Evolutionary conservation across 2,113 vertebrate genomes (phyloP).

Genomic region (Ophthalmolycus amberensis): DNA sequence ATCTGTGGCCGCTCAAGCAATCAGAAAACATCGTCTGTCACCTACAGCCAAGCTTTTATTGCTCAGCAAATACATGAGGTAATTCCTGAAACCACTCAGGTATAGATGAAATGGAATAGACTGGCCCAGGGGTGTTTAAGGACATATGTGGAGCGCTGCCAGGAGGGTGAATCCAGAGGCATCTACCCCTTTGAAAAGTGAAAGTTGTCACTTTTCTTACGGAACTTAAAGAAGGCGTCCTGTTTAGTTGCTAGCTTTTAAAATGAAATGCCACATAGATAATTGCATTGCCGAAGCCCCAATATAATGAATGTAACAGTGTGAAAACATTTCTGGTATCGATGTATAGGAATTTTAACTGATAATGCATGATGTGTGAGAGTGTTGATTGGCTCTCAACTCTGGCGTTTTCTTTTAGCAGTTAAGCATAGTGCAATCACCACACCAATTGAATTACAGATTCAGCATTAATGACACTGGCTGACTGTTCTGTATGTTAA

Average conservation of each 20-base stretch:
- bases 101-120: constrained; percentile 30
- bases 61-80: constrained; percentile 36
- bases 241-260: background rate
- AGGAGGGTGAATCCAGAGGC: background rate
- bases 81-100: constrained; percentile 31
- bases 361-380: background rate
- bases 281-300: background rate
- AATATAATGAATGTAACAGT: background rate
- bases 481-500: background rate
- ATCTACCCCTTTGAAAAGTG: background rate
- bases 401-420: background rate
- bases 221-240: background rate
- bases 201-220: background rate
- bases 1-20: constrained; percentile 38
- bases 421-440: background rate
- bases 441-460: background rate
- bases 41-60: constrained; percentile 31
- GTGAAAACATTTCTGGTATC: background rate
- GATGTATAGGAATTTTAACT: background rate
- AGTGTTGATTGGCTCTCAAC: background rate
- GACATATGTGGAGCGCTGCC: constrained; percentile 4
- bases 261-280: background rate
- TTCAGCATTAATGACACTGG: background rate
- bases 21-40: constrained; percentile 45
- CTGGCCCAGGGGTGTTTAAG: constrained; percentile 11